Percentiles rank a stretch among this genome's conserved stretches.
phyloP scores from a whole-genome alignment of 2,113 vertebrate species.

The Hiodon alosoides region DNA sequence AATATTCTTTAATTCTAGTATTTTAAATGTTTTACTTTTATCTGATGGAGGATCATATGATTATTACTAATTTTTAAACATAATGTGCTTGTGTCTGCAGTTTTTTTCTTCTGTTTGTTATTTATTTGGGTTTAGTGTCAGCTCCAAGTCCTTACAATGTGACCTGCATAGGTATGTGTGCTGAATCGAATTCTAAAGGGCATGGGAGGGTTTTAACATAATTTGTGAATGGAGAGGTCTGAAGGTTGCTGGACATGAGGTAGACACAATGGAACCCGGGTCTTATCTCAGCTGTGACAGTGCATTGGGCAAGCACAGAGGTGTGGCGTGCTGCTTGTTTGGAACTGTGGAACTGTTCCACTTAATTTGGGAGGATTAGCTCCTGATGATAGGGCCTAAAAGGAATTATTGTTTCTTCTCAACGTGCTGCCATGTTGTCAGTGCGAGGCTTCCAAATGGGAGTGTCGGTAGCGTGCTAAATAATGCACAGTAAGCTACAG shows the following conservation, averaged over 20 bases:
- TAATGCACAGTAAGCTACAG: not conserved
- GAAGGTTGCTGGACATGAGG: not conserved
- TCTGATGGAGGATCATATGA: no score
- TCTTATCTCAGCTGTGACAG: not conserved
- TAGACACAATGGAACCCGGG: not conserved
- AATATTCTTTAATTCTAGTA: no score
- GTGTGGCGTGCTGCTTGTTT: not conserved
- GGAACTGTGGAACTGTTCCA: not conserved
- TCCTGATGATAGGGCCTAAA: not conserved
- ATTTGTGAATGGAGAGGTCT: no score
- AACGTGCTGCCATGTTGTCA: not conserved
- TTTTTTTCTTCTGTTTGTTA: no score
- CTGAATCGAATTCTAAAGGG: no score
- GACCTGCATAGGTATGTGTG: no score
- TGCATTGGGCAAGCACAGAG: not conserved
- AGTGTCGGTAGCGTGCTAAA: not conserved
- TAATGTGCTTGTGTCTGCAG: no score
- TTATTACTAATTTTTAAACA: no score
- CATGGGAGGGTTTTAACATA: no score
- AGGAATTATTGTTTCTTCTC: not conserved
- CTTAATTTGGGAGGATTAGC: slow-evolving; percentile 12
- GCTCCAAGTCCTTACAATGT: no score
- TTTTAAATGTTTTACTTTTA: no score
- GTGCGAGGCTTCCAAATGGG: not conserved
- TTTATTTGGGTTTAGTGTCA: no score